Evolutionary conservation across 2,888 invertebrate genomes (phyloP).

Genomic region (Hemithea aestivaria): DNA sequence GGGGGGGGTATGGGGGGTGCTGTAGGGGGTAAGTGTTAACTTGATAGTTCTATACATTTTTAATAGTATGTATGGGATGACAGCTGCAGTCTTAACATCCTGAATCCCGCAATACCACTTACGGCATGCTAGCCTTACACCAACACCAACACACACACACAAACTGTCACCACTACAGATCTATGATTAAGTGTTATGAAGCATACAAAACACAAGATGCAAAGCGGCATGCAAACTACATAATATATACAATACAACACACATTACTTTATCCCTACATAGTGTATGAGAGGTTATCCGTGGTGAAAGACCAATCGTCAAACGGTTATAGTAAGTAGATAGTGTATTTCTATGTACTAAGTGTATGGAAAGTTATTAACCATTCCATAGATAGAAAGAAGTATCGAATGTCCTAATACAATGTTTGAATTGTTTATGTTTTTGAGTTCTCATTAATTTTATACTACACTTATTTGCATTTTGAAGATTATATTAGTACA

Average conservation of each 20-base stretch:
- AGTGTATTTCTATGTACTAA: slow-evolving; percentile 11
- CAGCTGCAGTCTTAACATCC: too few relatives aligned
- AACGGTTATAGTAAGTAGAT: slow-evolving; percentile 2
- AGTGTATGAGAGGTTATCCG: too few relatives aligned
- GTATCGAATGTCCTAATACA: slow-evolving; percentile 1
- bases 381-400: slow-evolving; percentile 21
- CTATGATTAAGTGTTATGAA: slow-evolving; percentile 28
- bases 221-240: slow-evolving; percentile 45
- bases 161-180: too few relatives aligned
- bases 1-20: too few relatives aligned
- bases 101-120: too few relatives aligned
- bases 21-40: too few relatives aligned
- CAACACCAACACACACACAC: too few relatives aligned
- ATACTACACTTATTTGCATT: slow-evolving; percentile 22
- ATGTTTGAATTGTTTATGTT: neutral
- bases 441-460: slow-evolving; percentile 10
- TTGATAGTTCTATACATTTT: too few relatives aligned
- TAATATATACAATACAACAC: slow-evolving; percentile 13
- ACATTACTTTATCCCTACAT: slow-evolving; percentile 8
- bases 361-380: slow-evolving; percentile 14
- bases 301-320: too few relatives aligned
- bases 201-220: slow-evolving; percentile 44
- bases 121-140: too few relatives aligned
- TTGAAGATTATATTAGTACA: too few relatives aligned
- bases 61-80: too few relatives aligned